Percentiles rank a stretch among this genome's conserved stretches.
phyloP scores from a whole-genome alignment of 2,797 vertebrate genomes.

The Gobio occitaniae region DNA sequence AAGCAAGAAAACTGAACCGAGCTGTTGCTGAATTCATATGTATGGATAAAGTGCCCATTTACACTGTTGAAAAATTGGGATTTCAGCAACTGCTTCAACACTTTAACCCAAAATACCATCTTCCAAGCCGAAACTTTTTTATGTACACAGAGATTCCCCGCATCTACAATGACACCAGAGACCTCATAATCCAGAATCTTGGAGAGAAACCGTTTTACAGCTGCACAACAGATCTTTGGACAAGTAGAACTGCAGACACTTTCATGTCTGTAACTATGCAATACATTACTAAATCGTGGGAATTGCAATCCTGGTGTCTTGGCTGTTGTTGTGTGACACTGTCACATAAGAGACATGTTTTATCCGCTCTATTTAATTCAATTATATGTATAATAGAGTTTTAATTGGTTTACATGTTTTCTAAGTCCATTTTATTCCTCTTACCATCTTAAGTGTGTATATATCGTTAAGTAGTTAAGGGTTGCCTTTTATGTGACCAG shows the following conservation, averaged over 20 bases:
- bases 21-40: conserved; percentile 39
- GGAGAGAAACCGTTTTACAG: conserved; percentile 31
- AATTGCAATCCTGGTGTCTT: background rate
- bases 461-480: too few relatives aligned
- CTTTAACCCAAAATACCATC: background rate
- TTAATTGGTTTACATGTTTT: too few relatives aligned
- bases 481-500: too few relatives aligned
- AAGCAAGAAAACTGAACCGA: conserved; percentile 18
- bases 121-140: background rate
- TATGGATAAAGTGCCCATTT: conserved; percentile 23
- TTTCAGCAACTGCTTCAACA: conserved; percentile 26
- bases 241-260: background rate
- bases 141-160: conserved; percentile 41
- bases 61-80: conserved; percentile 11
- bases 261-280: conserved; percentile 47
- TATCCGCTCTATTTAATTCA: too few relatives aligned
- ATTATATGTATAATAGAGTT: too few relatives aligned
- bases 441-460: too few relatives aligned
- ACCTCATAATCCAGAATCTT: conserved; percentile 31
- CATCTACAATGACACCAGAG: background rate
- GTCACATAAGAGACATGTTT: too few relatives aligned
- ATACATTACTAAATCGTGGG: conserved; percentile 28
- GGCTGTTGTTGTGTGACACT: background rate
- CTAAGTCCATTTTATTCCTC: too few relatives aligned
- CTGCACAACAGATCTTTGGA: conserved; percentile 51